phyloP scores from a whole-genome alignment of 2,113 vertebrate genomes.

The Myotis brandtii region DNA sequence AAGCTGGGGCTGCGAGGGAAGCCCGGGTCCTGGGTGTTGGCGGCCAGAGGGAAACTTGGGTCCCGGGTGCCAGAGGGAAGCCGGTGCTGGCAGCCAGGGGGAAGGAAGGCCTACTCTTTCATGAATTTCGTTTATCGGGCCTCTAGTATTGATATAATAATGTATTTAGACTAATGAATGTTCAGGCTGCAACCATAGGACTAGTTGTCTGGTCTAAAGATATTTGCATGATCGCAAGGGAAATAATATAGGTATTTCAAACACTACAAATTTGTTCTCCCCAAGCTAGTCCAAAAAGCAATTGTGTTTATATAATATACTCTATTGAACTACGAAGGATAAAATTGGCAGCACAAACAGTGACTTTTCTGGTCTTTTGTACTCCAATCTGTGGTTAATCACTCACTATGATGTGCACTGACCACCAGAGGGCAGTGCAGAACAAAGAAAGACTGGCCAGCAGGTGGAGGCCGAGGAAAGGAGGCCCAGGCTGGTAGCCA shows the following conservation, averaged over 20 bases:
- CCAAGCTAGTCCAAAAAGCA: background rate
- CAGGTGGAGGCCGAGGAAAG: too few species aligned
- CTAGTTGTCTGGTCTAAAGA: background rate
- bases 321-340: background rate
- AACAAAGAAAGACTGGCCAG: too few species aligned
- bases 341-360: background rate
- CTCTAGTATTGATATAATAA: background rate
- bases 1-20: too few species aligned
- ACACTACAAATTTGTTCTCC: background rate
- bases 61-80: too few species aligned
- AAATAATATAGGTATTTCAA: background rate
- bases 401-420: too few species aligned
- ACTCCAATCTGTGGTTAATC: background rate
- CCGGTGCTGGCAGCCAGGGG: rapidly evolving
- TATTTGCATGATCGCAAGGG: background rate
- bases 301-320: background rate
- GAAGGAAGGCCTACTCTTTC: too few species aligned
- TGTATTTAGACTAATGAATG: background rate
- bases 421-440: too few species aligned
- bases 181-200: background rate
- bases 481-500: too few species aligned
- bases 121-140: too few species aligned
- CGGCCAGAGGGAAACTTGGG: too few species aligned
- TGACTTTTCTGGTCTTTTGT: background rate
- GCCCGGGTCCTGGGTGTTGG: too few species aligned